Evolutionary conservation across 2,113 vertebrate genomes (phyloP).

Genomic region (cattle (Bos taurus)): ARS-UCD2.0 NC_037357.1:134879001-134879500

Average conservation of each 20-base stretch:
- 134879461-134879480: not conserved
- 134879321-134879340: accelerated
- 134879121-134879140: not conserved
- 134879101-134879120: not conserved
- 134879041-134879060: not conserved
- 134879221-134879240: not conserved
- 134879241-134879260: not conserved
- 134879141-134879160: not conserved
- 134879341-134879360: accelerated
- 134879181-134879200: not conserved
- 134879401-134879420: accelerated
- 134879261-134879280: not conserved
- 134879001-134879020: not conserved
- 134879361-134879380: accelerated
- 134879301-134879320: not conserved
- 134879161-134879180: not conserved
- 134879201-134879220: accelerated
- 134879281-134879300: not conserved
- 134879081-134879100: not conserved
- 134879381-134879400: not conserved
- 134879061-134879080: not conserved
- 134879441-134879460: accelerated
- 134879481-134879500: accelerated
- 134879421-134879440: no score
- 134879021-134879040: not conserved